Evolutionary conservation across 2,113 vertebrate species (phyloP), one percentile per base, ranked within the genome.

Genomic region (Nothocercus julius): DNA sequence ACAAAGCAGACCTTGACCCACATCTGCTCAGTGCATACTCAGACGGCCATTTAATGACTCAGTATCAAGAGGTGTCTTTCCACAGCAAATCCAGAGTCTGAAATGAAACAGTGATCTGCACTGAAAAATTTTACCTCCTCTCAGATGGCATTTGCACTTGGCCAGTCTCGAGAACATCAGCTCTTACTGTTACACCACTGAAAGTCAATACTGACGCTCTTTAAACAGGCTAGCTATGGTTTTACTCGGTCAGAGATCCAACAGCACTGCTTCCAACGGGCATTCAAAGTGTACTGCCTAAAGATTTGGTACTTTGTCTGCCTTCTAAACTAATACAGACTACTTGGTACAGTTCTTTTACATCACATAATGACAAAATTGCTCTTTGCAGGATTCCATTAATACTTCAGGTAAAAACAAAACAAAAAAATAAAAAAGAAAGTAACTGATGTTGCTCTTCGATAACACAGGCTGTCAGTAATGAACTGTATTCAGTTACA

Each of bases 221-320:
- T 96, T 85, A 51, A 93, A 82, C 73, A 83, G n/a, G 32, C 5
- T 36, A 84, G 2, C 89, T 90, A 93, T n/a, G 47, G 67, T 92
- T 96, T 79, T 61, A 59, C 83, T 93, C 96, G 84, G 96, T 96
- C 44, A 89, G 88, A 70, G 40, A 80, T 73, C 6, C 40, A 85
- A 38, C 5, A 75, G 8, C 32, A 28, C 84, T 92, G 83, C 63
- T 94, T 97, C 92, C 96, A 80, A 81, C 91, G 93, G 89, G 67
- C 92, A 96, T 97, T 97, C 96, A 97, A 91, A 96, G 85, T 85
- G 82, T 90, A 87, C 85, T 92, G 82, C 90, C 97, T 96, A 92
- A 93, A 97, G 97, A 98, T 96, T 98, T 95, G 93, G 98, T 97
- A 97, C 91, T 93, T 97, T 97, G 96, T 95, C 94, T 91, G 87